phyloP scores from a whole-genome alignment of 2,797 vertebrate genomes.

The Scolopax rusticola region DNA sequence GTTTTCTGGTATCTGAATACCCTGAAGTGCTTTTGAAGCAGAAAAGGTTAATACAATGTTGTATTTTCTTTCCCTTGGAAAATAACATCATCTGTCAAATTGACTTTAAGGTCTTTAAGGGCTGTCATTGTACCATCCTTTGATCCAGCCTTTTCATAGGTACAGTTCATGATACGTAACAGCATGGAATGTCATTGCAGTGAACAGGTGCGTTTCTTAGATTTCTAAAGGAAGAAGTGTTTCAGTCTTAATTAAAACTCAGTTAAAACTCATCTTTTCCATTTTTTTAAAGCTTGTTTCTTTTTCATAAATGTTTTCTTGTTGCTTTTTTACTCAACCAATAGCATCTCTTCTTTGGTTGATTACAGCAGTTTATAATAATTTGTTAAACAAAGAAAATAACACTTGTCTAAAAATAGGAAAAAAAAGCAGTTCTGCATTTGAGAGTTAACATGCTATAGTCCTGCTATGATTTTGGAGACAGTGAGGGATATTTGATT shows the following conservation, averaged over 20 bases:
- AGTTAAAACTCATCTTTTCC: neutral
- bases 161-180: neutral
- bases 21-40: neutral
- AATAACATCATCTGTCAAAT: neutral
- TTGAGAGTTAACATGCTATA: neutral
- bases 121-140: neutral
- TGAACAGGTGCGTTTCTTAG: neutral
- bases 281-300: neutral
- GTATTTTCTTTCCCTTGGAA: slow-evolving; percentile 7
- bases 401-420: neutral
- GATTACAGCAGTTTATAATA: neutral
- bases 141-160: neutral
- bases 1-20: neutral
- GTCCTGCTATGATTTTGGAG: neutral
- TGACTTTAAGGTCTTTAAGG: neutral
- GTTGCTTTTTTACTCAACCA: neutral
- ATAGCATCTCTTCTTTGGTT: neutral
- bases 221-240: neutral
- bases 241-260: neutral
- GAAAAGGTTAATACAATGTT: neutral
- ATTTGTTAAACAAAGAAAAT: neutral
- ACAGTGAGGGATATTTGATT: neutral
- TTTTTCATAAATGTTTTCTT: neutral
- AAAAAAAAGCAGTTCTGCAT: neutral
- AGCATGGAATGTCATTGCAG: neutral